Evolutionary conservation across 2,888 invertebrate species (phyloP).

Genomic region (Lycocerus yunnanus): DNA sequence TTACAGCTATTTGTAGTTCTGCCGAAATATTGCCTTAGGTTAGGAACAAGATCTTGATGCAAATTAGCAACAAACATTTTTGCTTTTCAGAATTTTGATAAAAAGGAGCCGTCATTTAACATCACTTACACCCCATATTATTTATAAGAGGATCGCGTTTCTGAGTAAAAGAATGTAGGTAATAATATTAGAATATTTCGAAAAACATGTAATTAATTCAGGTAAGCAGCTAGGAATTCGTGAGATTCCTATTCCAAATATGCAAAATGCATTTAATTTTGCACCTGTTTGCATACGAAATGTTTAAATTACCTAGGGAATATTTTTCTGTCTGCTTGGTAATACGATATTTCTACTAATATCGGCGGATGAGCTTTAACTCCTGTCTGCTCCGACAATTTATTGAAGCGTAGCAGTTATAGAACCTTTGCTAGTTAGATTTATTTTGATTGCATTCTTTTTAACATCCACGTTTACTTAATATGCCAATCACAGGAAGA

Average conservation of each 20-base stretch:
- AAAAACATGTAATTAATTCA: slow-evolving; percentile 32
- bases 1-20: slow-evolving; percentile 17
- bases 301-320: slow-evolving; percentile 24
- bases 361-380: slow-evolving; percentile 26
- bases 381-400: slow-evolving; percentile 23
- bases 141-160: slow-evolving; percentile 6
- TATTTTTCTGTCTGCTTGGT: slow-evolving; percentile 28
- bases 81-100: background rate
- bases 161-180: slow-evolving; percentile 14
- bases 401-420: slow-evolving; percentile 25
- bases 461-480: background rate
- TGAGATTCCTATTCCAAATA: slow-evolving; percentile 25
- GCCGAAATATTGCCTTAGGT: background rate
- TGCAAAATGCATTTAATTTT: slow-evolving; percentile 31
- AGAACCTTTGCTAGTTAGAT: slow-evolving; percentile 28
- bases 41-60: slow-evolving; percentile 13
- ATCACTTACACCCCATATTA: background rate
- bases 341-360: slow-evolving; percentile 30
- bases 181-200: slow-evolving; percentile 15
- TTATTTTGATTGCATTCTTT: slow-evolving; percentile 28
- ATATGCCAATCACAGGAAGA: slow-evolving; percentile 1
- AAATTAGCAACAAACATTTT: slow-evolving; percentile 5
- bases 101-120: background rate
- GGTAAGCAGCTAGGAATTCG: slow-evolving; percentile 23
- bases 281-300: slow-evolving; percentile 27